These are phyloP conservation scores for Schizothorax lantsangensis DNA, from an alignment of 2,797 vertebrate genomes.

Conservation along the genomic window DNA sequence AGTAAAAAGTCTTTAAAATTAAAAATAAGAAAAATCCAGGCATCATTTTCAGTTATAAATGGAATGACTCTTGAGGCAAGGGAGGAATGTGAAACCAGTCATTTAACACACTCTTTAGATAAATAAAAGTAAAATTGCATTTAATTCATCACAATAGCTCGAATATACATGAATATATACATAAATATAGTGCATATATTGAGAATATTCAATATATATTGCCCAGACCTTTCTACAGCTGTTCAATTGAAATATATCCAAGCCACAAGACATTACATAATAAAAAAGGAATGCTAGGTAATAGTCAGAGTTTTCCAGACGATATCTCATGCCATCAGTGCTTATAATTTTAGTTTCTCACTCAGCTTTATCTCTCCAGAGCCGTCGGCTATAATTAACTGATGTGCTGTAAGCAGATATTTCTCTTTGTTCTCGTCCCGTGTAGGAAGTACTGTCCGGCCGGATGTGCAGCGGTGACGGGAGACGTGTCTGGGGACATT, in stretches of 20 bases:
- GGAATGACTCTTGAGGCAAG: neutral
- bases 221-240: neutral
- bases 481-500: conserved; percentile 84
- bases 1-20: neutral
- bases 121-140: neutral
- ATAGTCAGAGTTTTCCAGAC: conserved; percentile 11
- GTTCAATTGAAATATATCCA: neutral
- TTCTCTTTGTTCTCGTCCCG: conserved; percentile 56
- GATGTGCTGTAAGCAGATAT: conserved; percentile 35
- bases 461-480: conserved; percentile 83
- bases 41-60: neutral
- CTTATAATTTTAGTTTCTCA: conserved; percentile 9
- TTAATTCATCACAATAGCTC: neutral
- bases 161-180: no score
- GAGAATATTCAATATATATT: neutral
- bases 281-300: neutral
- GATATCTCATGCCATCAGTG: neutral
- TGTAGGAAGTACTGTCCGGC: conserved; percentile 87
- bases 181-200: neutral
- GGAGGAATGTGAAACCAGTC: neutral
- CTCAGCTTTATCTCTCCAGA: neutral
- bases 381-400: conserved; percentile 12
- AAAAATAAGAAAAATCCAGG: neutral
- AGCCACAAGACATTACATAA: conserved; percentile 22
- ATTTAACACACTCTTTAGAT: neutral